Evolutionary conservation across 2,797 vertebrate species (phyloP).

Genomic region (Bovichtus variegatus): DNA sequence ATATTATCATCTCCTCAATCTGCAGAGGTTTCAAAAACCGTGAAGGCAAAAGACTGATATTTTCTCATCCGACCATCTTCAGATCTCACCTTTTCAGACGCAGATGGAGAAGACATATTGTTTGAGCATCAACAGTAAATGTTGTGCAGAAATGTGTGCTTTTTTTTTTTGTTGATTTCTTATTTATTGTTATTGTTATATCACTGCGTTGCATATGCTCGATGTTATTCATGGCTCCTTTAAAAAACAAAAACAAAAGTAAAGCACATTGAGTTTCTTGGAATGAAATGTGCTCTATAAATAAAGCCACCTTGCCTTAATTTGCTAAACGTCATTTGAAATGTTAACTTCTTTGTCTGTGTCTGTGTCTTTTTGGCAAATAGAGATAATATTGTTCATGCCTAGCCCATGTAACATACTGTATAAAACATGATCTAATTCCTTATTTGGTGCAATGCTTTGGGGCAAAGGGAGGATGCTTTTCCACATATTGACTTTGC

Average conservation of each 20-base stretch:
- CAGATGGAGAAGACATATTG: not conserved
- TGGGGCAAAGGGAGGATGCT: no score
- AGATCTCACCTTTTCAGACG: not conserved
- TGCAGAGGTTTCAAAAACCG: conserved; percentile 5
- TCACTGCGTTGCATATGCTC: no score
- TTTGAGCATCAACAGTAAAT: no score
- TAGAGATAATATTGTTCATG: not conserved
- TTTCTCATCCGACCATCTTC: not conserved
- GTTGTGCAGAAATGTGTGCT: not conserved
- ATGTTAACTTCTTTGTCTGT: not conserved
- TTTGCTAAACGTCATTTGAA: not conserved
- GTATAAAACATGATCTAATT: not conserved
- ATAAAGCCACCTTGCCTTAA: not conserved
- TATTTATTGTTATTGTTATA: no score
- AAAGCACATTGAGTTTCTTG: no score
- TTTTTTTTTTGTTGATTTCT: no score
- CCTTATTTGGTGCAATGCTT: not conserved
- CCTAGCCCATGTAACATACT: not conserved
- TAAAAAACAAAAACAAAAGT: no score
- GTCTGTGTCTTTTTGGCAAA: not conserved
- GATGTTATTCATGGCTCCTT: no score
- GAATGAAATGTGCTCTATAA: no score
- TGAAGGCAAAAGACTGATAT: not conserved
- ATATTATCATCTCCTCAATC: conserved; percentile 25
- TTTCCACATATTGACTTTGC: no score